phyloP scores from a whole-genome alignment of 1,140 invertebrate genomes.

The Elysia chlorotica region DNA sequence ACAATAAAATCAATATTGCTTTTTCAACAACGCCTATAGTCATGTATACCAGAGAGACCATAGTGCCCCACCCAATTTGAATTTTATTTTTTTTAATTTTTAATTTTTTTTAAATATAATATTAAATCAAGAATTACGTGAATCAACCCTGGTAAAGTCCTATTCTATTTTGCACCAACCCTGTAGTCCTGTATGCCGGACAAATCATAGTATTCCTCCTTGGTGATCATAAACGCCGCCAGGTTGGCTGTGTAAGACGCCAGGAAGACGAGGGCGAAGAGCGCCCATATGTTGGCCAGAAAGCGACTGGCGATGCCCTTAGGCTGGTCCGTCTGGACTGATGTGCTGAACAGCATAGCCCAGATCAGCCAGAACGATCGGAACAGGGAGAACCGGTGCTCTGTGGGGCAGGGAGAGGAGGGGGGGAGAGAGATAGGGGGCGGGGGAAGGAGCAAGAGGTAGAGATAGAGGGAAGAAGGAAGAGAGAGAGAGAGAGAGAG shows the following conservation, averaged over 20 bases:
- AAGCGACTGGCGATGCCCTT: slow-evolving; percentile 89
- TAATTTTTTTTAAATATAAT: no score
- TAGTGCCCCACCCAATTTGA: no score
- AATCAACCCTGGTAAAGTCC: no score
- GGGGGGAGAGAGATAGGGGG: slow-evolving; percentile 1
- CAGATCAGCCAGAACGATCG: slow-evolving; percentile 99
- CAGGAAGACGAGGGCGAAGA: slow-evolving; percentile 78
- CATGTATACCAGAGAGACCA: slow-evolving; percentile 92
- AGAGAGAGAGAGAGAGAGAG: no score
- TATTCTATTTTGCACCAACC: no score
- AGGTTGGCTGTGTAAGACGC: slow-evolving; percentile 65
- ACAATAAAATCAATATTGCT: no score
- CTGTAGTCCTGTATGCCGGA: slow-evolving; percentile 86
- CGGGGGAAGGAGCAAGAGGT: no score
- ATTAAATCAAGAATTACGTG: no score
- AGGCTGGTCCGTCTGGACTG: slow-evolving; percentile 94
- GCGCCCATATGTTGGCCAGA: slow-evolving; percentile 97
- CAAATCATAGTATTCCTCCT: slow-evolving; percentile 95
- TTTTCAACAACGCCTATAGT: no score
- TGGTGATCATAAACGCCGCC: slow-evolving; percentile 99
- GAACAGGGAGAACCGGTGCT: slow-evolving; percentile 88
- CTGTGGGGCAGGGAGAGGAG: slow-evolving; percentile 54
- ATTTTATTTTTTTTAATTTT: no score
- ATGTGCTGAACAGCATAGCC: slow-evolving; percentile 97
- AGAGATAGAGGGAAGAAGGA: no score